Conservation (phyloP, 2,888 invertebrate species). For the Drosophila nr. fundita region DNA sequence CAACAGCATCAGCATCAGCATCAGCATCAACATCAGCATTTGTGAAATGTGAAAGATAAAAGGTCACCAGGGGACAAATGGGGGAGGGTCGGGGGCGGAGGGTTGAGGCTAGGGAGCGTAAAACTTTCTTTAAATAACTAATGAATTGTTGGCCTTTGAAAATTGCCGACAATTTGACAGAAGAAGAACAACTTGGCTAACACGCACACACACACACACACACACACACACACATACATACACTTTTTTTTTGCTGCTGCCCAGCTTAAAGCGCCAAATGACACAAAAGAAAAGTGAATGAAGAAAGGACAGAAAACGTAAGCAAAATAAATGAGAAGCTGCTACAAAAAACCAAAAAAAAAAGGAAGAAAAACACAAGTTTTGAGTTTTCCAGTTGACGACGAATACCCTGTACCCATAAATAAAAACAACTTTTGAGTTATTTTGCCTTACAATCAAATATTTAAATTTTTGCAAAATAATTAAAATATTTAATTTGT, state of each 20-base stretch:
- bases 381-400: not conserved
- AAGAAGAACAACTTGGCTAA: conserved; percentile 21
- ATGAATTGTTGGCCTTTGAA: conserved; percentile 74
- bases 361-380: not conserved
- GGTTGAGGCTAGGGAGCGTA: not conserved
- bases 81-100: not conserved
- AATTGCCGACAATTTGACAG: conserved; percentile 55
- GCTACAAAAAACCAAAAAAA: not conserved
- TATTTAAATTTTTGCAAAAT: not conserved
- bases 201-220: conserved; percentile 52
- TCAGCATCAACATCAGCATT: conserved; percentile 22
- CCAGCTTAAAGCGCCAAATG: conserved; percentile 53
- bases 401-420: conserved; percentile 1
- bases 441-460: not conserved
- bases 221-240: conserved; percentile 29
- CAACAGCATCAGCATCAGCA: conserved; percentile 28
- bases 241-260: conserved; percentile 22
- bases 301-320: conserved; percentile 16
- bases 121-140: conserved; percentile 73
- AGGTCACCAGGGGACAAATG: conserved; percentile 25
- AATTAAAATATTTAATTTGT: not conserved
- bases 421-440: not conserved
- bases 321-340: conserved; percentile 26
- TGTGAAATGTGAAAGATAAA: conserved; percentile 47
- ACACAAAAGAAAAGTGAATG: conserved; percentile 25